phyloP scores from a whole-genome alignment of 2,888 invertebrate species.

The Limnephilus marmoratus region DNA sequence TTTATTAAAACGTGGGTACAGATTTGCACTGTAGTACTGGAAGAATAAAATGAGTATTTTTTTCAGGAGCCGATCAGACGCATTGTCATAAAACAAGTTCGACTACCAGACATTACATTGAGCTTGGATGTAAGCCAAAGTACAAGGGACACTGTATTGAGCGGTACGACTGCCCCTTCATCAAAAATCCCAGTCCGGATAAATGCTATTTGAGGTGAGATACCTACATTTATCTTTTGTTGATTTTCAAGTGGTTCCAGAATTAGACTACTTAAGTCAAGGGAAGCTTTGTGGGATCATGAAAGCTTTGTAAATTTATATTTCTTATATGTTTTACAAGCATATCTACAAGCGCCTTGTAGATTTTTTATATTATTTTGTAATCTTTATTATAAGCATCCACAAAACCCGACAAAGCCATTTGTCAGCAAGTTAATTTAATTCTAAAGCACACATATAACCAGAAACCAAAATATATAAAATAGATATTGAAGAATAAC shows the following conservation, averaged over 20 bases:
- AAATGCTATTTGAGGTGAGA: slow-evolving; percentile 44
- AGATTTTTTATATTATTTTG: too few species aligned
- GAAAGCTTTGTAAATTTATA: too few species aligned
- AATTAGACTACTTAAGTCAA: too few species aligned
- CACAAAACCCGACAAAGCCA: too few species aligned
- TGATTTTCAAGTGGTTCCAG: not conserved
- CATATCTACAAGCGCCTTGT: not conserved
- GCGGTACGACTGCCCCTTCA: slow-evolving; percentile 40
- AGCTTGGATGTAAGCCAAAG: slow-evolving; percentile 21
- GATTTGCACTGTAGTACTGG: not conserved
- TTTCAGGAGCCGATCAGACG: slow-evolving; percentile 17
- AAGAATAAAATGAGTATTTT: not conserved
- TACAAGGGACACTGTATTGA: not conserved
- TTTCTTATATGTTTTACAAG: not conserved
- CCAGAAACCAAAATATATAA: too few species aligned
- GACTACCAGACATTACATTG: slow-evolving; percentile 5
- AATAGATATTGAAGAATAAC: too few species aligned
- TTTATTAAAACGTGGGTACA: too few species aligned
- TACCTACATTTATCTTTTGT: not conserved
- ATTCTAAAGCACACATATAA: too few species aligned
- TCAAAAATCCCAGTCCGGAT: not conserved
- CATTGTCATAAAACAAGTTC: not conserved
- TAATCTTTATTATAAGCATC: too few species aligned
- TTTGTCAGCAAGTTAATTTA: too few species aligned
- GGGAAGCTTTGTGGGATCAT: too few species aligned